These are phyloP conservation scores for Ibidorhyncha struthersii DNA, from an alignment of 2,113 vertebrate genomes.

Conservation along the genomic window DNA sequence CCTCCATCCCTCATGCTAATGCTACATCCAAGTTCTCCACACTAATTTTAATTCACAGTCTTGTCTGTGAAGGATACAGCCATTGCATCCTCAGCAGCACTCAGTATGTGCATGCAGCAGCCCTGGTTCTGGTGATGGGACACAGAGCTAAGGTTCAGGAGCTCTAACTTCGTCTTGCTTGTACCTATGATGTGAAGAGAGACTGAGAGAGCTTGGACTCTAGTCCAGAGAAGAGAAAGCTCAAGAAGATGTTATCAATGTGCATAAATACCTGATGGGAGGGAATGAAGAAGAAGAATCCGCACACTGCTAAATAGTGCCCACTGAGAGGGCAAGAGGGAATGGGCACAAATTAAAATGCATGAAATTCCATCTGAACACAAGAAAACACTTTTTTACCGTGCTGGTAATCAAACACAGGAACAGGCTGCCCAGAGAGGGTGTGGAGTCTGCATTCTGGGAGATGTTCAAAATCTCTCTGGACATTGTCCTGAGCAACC, in stretches of 20 bases:
- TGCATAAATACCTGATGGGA: background rate
- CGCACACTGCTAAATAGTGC: background rate
- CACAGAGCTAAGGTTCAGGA: background rate
- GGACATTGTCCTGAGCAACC: background rate
- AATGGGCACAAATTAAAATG: background rate
- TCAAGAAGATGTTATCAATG: background rate
- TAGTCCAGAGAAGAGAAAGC: background rate
- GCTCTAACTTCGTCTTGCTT: background rate
- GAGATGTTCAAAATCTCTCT: background rate
- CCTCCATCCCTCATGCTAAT: background rate
- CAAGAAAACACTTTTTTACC: background rate
- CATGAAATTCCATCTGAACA: background rate
- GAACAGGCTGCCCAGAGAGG: background rate
- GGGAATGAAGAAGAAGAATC: background rate
- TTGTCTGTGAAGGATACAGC: background rate
- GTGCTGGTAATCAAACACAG: background rate
- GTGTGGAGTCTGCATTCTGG: background rate
- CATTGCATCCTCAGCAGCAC: background rate
- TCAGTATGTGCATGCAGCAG: rapidly evolving
- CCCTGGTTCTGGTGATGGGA: background rate
- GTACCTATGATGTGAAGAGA: background rate
- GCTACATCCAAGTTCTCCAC: background rate
- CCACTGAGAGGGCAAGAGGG: background rate
- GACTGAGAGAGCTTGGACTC: background rate
- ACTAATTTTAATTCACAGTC: background rate